phyloP scores from a whole-genome alignment of 2,113 vertebrate species.

The Ceuthmochares aereus region DNA sequence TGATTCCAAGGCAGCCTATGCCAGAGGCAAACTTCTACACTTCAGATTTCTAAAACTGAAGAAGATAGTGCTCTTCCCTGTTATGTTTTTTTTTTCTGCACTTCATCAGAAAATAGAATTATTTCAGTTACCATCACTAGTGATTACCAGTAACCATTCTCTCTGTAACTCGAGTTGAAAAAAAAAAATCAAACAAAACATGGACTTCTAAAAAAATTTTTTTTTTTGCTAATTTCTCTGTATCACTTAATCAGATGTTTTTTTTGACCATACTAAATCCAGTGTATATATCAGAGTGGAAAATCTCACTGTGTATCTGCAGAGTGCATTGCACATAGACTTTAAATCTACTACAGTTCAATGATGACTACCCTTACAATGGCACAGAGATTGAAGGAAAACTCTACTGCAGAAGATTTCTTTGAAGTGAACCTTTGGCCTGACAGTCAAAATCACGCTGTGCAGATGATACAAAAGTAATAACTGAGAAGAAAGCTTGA shows the following conservation, averaged over 20 bases:
- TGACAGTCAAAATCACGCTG: not conserved
- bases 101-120: not conserved
- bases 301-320: not conserved
- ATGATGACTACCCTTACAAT: not conserved
- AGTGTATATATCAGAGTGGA: not conserved
- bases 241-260: not conserved
- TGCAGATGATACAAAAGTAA: not conserved
- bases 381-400: not conserved
- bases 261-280: not conserved
- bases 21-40: not conserved
- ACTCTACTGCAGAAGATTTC: not conserved
- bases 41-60: not conserved
- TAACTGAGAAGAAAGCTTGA: not conserved
- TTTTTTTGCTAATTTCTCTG: not conserved
- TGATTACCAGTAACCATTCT: not conserved
- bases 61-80: not conserved
- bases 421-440: not conserved
- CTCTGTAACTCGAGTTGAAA: not conserved
- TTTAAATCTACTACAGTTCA: not conserved
- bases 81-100: not conserved
- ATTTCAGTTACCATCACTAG: not conserved
- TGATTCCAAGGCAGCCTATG: not conserved
- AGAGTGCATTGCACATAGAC: not conserved
- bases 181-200: not conserved
- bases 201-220: too few relatives aligned